A percentile compares a stretch with the other conserved stretches of the same genome.
Conservation (phyloP, 1,140 invertebrate genomes). For the Propsilocerus akamusi region DNA sequence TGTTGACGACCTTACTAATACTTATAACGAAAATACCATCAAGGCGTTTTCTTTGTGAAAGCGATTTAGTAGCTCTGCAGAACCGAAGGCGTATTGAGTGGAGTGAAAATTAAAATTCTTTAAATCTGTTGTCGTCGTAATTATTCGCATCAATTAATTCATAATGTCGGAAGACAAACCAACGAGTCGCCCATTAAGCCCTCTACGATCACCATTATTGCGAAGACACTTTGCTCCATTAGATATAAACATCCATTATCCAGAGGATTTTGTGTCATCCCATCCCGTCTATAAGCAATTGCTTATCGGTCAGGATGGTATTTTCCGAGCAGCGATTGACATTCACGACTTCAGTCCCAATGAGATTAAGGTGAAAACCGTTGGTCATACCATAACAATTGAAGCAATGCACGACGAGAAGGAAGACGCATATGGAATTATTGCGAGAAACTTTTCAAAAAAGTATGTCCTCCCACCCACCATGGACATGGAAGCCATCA, state of each 20-base stretch:
- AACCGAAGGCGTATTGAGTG: no score
- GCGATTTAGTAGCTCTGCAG: no score
- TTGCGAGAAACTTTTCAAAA: not conserved
- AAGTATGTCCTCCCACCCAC: not conserved
- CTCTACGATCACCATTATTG: not conserved
- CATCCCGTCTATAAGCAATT: constrained; percentile 6
- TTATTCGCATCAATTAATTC: no score
- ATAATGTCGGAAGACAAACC: no score
- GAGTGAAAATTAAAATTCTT: no score
- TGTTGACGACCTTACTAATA: no score
- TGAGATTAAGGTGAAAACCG: not conserved
- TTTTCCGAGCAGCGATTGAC: not conserved
- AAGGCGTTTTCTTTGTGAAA: no score
- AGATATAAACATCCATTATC: not conserved
- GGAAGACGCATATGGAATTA: not conserved
- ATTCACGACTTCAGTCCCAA: not conserved
- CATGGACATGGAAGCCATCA: not conserved
- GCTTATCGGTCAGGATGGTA: not conserved
- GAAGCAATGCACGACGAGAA: not conserved
- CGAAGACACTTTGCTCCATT: not conserved
- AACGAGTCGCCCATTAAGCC: not conserved
- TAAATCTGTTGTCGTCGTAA: no score
- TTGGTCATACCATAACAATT: not conserved
- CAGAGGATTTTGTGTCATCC: not conserved
- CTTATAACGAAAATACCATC: no score